phyloP scores from a whole-genome alignment of 2,113 vertebrate species.

The Orthonyx spaldingii region DNA sequence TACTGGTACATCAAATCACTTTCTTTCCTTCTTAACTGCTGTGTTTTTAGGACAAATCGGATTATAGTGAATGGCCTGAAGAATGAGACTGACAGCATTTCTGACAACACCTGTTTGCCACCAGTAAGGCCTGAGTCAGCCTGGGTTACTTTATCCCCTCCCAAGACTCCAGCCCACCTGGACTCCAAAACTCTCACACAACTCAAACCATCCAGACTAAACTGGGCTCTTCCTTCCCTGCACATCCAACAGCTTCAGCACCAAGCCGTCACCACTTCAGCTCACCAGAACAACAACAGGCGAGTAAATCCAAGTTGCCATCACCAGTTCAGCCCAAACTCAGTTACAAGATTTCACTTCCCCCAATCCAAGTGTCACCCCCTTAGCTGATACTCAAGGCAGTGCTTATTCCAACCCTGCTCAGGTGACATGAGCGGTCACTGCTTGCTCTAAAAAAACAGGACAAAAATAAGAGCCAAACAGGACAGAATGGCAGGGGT shows the following conservation, averaged over 20 bases:
- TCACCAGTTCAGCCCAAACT: neutral
- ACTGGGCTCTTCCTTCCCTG: neutral
- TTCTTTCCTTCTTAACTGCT: neutral
- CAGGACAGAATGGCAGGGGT: neutral
- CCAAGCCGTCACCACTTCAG: neutral
- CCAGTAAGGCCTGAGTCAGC: neutral
- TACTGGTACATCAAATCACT: neutral
- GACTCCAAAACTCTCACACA: accelerated
- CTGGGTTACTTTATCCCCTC: neutral
- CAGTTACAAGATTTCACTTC: neutral
- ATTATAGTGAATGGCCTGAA: neutral
- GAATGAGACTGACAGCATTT: neutral
- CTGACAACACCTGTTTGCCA: neutral
- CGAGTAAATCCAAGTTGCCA: neutral
- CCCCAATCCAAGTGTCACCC: neutral
- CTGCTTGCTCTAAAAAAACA: neutral
- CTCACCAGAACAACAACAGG: neutral
- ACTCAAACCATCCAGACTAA: neutral
- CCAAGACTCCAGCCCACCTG: neutral
- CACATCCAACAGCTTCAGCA: neutral
- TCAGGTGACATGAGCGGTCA: neutral
- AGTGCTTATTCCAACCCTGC: neutral
- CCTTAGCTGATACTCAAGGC: neutral
- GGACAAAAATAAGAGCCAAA: neutral
- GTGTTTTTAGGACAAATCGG: neutral